Evolutionary conservation across 2,113 vertebrate genomes (phyloP).

Genomic region (Sorex fumeus): DNA sequence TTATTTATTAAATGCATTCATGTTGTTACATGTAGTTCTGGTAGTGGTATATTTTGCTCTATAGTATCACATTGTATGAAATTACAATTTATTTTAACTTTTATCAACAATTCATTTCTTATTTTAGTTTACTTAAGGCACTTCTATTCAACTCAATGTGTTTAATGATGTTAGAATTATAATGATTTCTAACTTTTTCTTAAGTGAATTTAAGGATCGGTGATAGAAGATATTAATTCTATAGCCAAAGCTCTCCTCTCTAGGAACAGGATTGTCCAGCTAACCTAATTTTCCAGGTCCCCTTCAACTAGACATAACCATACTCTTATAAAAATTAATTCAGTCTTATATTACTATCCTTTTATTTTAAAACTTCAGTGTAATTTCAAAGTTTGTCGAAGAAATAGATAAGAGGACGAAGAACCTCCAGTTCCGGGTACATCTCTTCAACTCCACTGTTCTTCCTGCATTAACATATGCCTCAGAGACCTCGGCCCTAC

Average conservation of each 20-base stretch:
- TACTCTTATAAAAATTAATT: too few species aligned
- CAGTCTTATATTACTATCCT: too few species aligned
- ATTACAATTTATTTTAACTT: conserved; percentile 5
- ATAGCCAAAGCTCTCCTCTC: not conserved
- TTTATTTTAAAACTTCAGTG: too few species aligned
- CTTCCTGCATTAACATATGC: too few species aligned
- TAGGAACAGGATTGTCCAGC: not conserved
- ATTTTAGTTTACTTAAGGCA: conserved; percentile 25
- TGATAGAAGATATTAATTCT: not conserved
- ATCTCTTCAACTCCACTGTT: too few species aligned
- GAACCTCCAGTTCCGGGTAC: too few species aligned
- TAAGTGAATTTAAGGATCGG: not conserved
- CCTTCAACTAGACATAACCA: not conserved
- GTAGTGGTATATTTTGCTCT: not conserved
- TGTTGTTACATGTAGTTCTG: not conserved
- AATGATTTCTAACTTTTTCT: not conserved
- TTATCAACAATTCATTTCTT: not conserved
- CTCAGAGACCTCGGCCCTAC: too few species aligned
- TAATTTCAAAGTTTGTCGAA: not conserved
- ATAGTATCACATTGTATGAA: not conserved
- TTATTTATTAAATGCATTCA: conserved; percentile 18
- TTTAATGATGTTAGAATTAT: conserved; percentile 12
- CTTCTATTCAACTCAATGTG: not conserved
- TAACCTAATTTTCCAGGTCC: not conserved
- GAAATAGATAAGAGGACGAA: too few species aligned